Evolutionary conservation across 2,113 vertebrate genomes (phyloP).

Genomic region (Triplophysa tibetana): DNA sequence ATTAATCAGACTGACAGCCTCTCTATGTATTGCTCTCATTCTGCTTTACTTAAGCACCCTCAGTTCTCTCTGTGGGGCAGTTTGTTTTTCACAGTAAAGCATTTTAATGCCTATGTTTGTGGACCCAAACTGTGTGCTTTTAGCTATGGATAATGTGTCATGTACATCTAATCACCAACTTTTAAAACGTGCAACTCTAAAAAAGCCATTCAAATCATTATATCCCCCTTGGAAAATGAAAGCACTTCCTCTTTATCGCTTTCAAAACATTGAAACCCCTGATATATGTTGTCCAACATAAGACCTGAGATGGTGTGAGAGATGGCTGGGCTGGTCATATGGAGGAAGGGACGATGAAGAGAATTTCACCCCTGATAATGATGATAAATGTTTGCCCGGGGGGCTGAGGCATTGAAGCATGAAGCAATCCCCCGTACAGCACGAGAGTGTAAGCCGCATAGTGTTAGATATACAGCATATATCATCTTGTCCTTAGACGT

Average conservation of each 20-base stretch:
- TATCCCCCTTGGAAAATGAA: no score
- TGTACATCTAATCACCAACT: not conserved
- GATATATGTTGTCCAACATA: not conserved
- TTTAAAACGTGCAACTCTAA: no score
- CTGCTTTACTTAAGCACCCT: constrained; percentile 4
- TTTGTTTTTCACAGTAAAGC: not conserved
- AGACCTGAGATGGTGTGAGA: not conserved
- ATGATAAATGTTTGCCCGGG: constrained; percentile 69
- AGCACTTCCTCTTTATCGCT: not conserved
- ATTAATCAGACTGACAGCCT: constrained; percentile 59
- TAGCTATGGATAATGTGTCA: no score
- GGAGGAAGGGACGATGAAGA: constrained; percentile 7
- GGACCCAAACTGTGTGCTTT: not conserved
- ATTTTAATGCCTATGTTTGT: not conserved
- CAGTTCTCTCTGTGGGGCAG: not conserved
- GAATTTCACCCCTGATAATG: constrained; percentile 59
- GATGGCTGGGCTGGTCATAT: not conserved
- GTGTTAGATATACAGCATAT: constrained; percentile 15
- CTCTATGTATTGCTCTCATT: constrained; percentile 14
- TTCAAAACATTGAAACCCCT: not conserved
- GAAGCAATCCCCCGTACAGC: constrained; percentile 54
- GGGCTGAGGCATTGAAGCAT: constrained; percentile 58
- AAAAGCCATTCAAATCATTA: no score
- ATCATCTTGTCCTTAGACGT: not conserved
- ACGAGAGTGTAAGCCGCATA: constrained; percentile 22